These are phyloP conservation scores for Sialis fuliginosa DNA, from an alignment of 2,888 invertebrate genomes.

Conservation along the genomic window DNA sequence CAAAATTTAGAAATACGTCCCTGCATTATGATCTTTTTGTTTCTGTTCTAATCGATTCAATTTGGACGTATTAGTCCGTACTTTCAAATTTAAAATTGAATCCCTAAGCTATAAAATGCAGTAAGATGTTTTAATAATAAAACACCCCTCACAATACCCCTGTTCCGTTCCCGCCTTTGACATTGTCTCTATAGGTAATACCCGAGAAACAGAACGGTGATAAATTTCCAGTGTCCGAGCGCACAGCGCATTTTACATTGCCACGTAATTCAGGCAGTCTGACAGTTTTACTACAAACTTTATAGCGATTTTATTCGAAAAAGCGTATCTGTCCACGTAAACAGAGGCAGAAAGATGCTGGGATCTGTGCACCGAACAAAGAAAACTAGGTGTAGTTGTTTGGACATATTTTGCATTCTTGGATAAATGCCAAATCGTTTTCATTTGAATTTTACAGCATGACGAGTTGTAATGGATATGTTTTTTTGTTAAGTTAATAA, in stretches of 20 bases:
- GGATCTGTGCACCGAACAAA: neutral
- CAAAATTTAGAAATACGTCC: too few species aligned
- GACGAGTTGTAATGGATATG: neutral
- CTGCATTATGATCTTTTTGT: too few species aligned
- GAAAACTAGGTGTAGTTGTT: neutral
- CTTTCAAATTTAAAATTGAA: too few species aligned
- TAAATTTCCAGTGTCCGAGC: too few species aligned
- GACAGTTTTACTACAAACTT: neutral
- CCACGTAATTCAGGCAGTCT: constrained; percentile 2
- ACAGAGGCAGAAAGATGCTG: neutral
- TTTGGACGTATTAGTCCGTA: too few species aligned
- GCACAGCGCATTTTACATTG: neutral
- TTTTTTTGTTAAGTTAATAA: neutral
- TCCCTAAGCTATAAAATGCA: too few species aligned
- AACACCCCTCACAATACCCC: too few species aligned
- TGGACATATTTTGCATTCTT: constrained; percentile 3
- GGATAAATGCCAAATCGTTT: constrained; percentile 3
- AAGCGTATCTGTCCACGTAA: neutral
- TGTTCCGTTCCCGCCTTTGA: too few species aligned
- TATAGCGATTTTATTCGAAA: constrained; percentile 1
- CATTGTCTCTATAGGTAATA: too few species aligned
- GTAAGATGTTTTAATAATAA: too few species aligned
- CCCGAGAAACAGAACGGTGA: too few species aligned
- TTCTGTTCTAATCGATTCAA: too few species aligned
- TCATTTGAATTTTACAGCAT: constrained; percentile 1